phyloP scores from a whole-genome alignment of 2,113 vertebrate species.

The Corythornis vintsioides region DNA sequence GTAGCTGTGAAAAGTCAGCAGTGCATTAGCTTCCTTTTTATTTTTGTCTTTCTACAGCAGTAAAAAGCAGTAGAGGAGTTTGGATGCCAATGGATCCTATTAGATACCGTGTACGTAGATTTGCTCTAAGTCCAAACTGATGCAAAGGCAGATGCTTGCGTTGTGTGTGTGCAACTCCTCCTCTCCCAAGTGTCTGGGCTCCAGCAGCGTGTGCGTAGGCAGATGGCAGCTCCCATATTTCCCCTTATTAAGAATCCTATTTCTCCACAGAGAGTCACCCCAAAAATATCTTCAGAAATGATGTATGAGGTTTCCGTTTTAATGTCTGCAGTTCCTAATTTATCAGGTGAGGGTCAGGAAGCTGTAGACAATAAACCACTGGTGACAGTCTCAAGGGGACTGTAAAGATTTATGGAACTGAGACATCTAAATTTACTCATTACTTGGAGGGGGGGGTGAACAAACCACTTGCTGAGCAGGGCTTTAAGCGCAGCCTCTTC shows the following conservation, averaged over 20 bases:
- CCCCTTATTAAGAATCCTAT: constrained; percentile 56
- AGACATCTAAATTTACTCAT: constrained; percentile 34
- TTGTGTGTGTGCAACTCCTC: constrained; percentile 27
- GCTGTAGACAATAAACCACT: constrained; percentile 41
- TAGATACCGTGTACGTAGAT: constrained; percentile 13
- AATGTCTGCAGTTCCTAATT: constrained; percentile 14
- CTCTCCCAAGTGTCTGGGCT: constrained; percentile 16
- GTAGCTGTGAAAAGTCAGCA: background rate
- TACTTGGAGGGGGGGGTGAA: background rate
- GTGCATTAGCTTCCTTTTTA: background rate
- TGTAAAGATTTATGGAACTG: background rate
- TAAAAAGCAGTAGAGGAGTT: background rate
- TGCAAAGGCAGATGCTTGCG: constrained; percentile 43
- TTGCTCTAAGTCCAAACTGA: constrained; percentile 40
- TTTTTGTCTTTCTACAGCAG: background rate
- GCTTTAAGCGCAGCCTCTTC: constrained; percentile 12
- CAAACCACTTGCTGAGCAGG: background rate
- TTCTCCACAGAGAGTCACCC: constrained; percentile 35
- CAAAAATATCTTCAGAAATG: constrained; percentile 44
- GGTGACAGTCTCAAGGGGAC: constrained; percentile 34
- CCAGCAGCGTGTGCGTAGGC: constrained; percentile 30
- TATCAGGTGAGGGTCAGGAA: constrained; percentile 47
- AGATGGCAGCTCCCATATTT: constrained; percentile 52
- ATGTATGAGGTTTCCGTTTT: constrained; percentile 22
- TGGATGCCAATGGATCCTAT: background rate